These are phyloP conservation scores for Agapornis roseicollis DNA, from an alignment of 2,113 vertebrate genomes.

Conservation along the genomic window DNA sequence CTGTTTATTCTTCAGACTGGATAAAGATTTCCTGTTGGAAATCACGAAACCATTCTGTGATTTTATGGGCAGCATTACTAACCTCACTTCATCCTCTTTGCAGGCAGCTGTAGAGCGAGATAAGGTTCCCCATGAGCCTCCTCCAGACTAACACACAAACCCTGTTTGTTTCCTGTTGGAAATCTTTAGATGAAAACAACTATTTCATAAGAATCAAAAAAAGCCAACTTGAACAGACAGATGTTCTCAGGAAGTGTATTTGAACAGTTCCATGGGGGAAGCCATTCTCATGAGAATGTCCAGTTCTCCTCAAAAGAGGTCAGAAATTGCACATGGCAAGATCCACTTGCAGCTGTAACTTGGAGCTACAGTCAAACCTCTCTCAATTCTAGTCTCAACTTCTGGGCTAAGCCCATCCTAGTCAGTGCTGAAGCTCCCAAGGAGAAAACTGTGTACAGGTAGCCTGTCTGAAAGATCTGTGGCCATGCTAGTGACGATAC, in stretches of 20 bases:
- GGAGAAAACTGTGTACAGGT: background rate
- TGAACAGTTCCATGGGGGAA: background rate
- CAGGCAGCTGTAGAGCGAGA: background rate
- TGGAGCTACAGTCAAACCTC: background rate
- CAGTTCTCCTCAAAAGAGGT: background rate
- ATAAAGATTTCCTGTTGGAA: background rate
- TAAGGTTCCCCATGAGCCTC: background rate
- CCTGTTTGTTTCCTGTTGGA: too few relatives aligned
- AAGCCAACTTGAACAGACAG: background rate
- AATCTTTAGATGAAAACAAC: background rate
- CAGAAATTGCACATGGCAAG: background rate
- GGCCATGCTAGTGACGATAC: background rate
- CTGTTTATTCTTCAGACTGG: background rate
- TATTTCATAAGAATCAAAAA: background rate
- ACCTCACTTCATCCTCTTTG: background rate
- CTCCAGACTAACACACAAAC: background rate
- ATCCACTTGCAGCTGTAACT: background rate
- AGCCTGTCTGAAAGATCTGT: background rate
- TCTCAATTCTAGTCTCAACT: background rate
- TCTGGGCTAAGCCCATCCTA: background rate
- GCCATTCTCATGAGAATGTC: background rate
- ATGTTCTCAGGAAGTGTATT: background rate
- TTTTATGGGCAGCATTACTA: background rate
- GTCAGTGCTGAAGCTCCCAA: background rate
- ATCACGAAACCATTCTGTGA: rapidly evolving